Evolutionary conservation across 2,888 invertebrate genomes (phyloP).

Genomic region (Tenthredo distinguenda): DNA sequence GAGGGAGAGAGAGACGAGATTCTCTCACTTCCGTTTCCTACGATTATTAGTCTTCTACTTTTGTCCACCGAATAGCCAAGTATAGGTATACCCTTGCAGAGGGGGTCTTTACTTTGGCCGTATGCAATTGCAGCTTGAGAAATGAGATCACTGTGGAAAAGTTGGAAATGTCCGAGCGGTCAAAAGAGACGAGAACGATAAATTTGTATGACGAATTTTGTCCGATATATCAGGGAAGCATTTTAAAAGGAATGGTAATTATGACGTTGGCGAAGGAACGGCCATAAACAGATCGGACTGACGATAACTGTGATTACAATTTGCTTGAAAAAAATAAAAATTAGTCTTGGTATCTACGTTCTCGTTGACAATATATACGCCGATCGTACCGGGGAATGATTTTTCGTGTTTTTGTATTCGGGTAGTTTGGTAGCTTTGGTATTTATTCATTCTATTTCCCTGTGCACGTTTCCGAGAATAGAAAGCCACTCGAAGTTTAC

Average conservation of each 20-base stretch:
- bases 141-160: background rate
- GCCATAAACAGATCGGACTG: background rate
- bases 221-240: background rate
- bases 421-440: constrained; percentile 23
- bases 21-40: constrained; percentile 31
- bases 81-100: background rate
- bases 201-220: background rate
- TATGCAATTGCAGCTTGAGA: background rate
- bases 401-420: constrained; percentile 22
- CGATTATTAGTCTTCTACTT: background rate
- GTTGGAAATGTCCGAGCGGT: background rate
- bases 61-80: background rate
- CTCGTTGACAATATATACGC: background rate
- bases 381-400: background rate
- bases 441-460: constrained; percentile 36
- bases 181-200: background rate
- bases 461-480: constrained; percentile 30
- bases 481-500: constrained; percentile 44
- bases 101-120: too few species aligned
- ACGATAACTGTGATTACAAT: background rate
- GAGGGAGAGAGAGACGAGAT: background rate
- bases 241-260: background rate
- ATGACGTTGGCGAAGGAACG: background rate
- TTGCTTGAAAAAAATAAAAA: background rate
- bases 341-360: background rate